Evolutionary conservation across 2,797 vertebrate species (phyloP).

Genomic region (Eospalax fontanierii): DNA sequence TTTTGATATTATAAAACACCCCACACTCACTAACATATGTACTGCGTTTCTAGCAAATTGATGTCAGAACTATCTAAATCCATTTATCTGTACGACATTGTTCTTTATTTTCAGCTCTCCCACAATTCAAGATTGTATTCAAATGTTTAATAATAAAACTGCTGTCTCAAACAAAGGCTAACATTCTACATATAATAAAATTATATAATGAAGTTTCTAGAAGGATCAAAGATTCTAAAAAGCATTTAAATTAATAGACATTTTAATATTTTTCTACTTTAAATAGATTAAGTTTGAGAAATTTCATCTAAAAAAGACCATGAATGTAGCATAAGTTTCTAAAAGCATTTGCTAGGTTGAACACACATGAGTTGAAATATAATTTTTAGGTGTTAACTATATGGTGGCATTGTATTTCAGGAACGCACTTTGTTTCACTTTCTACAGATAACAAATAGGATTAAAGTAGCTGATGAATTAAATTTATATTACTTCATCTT

Average conservation of each 20-base stretch:
- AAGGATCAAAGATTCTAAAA: slow-evolving; percentile 59
- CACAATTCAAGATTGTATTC: slow-evolving; percentile 46
- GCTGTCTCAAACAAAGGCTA: slow-evolving; percentile 65
- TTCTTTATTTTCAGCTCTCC: slow-evolving; percentile 66
- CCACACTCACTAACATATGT: slow-evolving; percentile 33
- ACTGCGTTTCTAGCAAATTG: not conserved
- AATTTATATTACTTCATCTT: slow-evolving; percentile 24
- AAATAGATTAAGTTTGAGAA: slow-evolving; percentile 42
- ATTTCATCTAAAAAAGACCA: slow-evolving; percentile 47
- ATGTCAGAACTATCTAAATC: slow-evolving; percentile 51
- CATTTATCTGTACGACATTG: slow-evolving; percentile 48
- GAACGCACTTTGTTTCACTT: not conserved
- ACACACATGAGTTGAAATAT: not conserved
- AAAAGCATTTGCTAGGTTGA: not conserved
- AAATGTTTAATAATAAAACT: slow-evolving; percentile 69
- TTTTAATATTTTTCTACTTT: slow-evolving; percentile 50
- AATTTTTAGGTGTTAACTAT: not conserved
- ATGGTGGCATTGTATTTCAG: not conserved
- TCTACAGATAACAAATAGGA: not conserved
- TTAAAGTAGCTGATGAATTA: not conserved
- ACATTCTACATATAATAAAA: slow-evolving; percentile 53
- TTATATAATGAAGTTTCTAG: slow-evolving; percentile 56
- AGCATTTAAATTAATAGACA: slow-evolving; percentile 1
- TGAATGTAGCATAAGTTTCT: not conserved
- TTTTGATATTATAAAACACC: slow-evolving; percentile 31